Base-by-base conservation (phyloP, 1,140 invertebrate genomes). In the Sitophilus oryzae region DNA sequence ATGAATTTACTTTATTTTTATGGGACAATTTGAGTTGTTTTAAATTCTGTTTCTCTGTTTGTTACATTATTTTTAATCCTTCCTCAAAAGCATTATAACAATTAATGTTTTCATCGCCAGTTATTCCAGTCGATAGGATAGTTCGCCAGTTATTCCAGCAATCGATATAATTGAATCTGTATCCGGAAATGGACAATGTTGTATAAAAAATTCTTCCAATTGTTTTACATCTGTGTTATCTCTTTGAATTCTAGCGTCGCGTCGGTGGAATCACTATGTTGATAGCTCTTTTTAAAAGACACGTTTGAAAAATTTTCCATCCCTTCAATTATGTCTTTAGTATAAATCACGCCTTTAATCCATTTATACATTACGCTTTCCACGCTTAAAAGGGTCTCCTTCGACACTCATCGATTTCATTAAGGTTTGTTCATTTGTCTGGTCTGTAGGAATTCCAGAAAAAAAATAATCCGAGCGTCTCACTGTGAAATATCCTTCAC, bases 401-500 rank as follows among this genome's bases (percentile, higher is more conserved):
- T 55, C 44, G 10, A 58, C 38, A 36, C 45, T 54, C 40, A 48
- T 48, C 11, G 23, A n/a, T 52, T 48, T 48, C 51, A 49, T 59
- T 42, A 59, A 50, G 14, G 46, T 50, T 50, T 56, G 38, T 36
- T 55, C 51, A 22, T 36, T 48, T 22, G 52, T 54, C 41, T 58
- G 51, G 54, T 58, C 56, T 11, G 19, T 53, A 25, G 47, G 18
- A 55, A 59, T 59, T 2, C 52, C 52, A 19, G 38, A 59, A 50
- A 55, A 52, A 57, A 36, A 58, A 23, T 41, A 37, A 47, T 54
- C 44, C 14, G 43, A 58, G 46, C 43, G 41, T 34, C 61, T 48
- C 34, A 67, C 62, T 16, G 66, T 70, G 49, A 69, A 71, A 42
- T 52, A 64, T 22, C 54, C 61, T 52, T 61, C 41, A 18, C 57